phyloP scores from a whole-genome alignment of 1,140 invertebrate species.

The Sarcophaga peregrina region DNA sequence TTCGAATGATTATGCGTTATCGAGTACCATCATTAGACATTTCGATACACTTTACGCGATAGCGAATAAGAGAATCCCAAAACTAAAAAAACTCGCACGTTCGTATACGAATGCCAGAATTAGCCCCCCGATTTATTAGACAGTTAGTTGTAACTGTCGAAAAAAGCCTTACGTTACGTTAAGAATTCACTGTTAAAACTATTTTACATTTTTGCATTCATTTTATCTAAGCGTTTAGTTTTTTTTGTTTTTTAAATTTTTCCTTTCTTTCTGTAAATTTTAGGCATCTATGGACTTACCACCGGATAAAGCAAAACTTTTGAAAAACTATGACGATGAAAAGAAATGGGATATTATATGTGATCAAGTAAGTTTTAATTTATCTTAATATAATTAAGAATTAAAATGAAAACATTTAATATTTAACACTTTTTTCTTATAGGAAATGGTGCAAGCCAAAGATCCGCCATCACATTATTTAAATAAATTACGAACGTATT shows the following conservation, averaged over 20 bases:
- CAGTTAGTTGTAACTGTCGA: too few species aligned
- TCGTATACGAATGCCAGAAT: too few species aligned
- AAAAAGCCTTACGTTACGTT: too few species aligned
- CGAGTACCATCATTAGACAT: too few species aligned
- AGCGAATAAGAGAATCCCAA: too few species aligned
- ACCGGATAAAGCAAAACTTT: constrained; percentile 96
- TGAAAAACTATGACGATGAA: constrained; percentile 96
- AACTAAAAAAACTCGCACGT: too few species aligned
- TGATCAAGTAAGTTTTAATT: constrained; percentile 88
- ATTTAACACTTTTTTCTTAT: constrained; percentile 60
- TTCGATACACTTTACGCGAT: too few species aligned
- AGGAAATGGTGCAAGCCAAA: constrained; percentile 97
- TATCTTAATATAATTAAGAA: too few species aligned
- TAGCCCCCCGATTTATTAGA: too few species aligned
- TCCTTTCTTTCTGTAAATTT: constrained; percentile 54
- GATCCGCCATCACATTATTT: constrained; percentile 96
- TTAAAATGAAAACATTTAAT: neutral
- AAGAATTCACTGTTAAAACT: too few species aligned
- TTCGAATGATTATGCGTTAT: too few species aligned
- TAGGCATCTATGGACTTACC: constrained; percentile 98
- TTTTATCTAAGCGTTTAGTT: too few species aligned
- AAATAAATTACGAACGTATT: constrained; percentile 90
- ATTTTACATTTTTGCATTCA: neutral
- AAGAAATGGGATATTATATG: constrained; percentile 99
- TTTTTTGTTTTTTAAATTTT: neutral